phyloP scores from a whole-genome alignment of 2,797 vertebrate species.

The Pseudomugil gertrudae region DNA sequence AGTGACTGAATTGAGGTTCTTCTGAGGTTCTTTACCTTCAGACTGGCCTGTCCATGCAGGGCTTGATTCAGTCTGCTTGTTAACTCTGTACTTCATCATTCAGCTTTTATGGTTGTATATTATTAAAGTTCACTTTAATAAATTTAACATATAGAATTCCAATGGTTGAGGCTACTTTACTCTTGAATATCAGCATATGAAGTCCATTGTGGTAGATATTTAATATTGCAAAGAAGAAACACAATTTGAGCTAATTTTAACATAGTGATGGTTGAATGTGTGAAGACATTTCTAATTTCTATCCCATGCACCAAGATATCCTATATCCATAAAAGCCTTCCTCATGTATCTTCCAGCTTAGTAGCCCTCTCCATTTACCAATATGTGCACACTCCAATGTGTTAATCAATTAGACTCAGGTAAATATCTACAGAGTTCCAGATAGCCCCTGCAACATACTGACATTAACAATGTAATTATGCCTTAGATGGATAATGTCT shows the following conservation, averaged over 20 bases:
- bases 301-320: neutral
- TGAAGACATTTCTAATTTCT: too few relatives aligned
- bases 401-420: slow-evolving; percentile 54
- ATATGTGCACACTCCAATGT: slow-evolving; percentile 16
- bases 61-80: neutral
- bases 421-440: slow-evolving; percentile 28
- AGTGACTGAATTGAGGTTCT: neutral
- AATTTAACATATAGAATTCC: neutral
- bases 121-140: neutral
- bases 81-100: neutral
- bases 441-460: slow-evolving; percentile 26
- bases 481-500: slow-evolving; percentile 70
- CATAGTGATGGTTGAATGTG: too few relatives aligned
- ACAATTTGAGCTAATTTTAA: too few relatives aligned
- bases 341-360: neutral
- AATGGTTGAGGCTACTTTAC: neutral
- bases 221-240: too few relatives aligned
- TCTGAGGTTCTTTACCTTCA: neutral
- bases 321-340: neutral
- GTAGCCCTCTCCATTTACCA: neutral
- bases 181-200: neutral
- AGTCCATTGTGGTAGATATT: too few relatives aligned
- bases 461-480: slow-evolving; percentile 74
- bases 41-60: neutral
- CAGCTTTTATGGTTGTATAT: neutral